These are phyloP conservation scores for Pitta sordida DNA, from an alignment of 2,113 vertebrate genomes.

Conservation along the genomic window DNA sequence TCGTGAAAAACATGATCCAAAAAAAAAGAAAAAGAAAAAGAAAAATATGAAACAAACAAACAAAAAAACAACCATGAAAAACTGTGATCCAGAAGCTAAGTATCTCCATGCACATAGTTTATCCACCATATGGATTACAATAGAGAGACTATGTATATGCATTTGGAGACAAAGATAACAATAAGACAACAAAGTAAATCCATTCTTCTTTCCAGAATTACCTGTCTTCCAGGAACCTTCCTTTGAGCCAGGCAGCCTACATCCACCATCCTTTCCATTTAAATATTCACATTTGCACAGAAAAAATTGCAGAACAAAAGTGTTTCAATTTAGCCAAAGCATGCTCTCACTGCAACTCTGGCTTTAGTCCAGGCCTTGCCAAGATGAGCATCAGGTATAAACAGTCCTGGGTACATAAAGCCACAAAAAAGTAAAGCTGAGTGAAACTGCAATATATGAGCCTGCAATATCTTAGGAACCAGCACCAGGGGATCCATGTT, in stretches of 20 bases:
- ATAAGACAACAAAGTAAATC: not conserved
- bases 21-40: too few species aligned
- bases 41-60: too few species aligned
- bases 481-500: not conserved
- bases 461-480: not conserved
- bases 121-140: not conserved
- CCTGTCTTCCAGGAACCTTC: not conserved
- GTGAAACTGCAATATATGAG: not conserved
- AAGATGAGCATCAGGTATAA: not conserved
- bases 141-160: not conserved
- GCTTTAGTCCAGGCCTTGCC: not conserved
- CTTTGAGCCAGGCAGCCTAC: not conserved
- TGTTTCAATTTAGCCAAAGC: not conserved
- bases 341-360: not conserved
- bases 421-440: not conserved
- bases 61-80: too few species aligned
- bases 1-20: too few species aligned
- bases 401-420: not conserved
- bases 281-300: not conserved
- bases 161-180: not conserved
- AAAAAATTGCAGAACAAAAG: not conserved
- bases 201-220: not conserved
- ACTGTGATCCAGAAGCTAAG: not conserved
- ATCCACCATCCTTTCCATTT: not conserved
- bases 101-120: not conserved